A percentile compares a stretch with the other conserved stretches of the same genome.
phyloP scores from a whole-genome alignment of 2,113 vertebrate species.

The Rhipidura dahli region DNA sequence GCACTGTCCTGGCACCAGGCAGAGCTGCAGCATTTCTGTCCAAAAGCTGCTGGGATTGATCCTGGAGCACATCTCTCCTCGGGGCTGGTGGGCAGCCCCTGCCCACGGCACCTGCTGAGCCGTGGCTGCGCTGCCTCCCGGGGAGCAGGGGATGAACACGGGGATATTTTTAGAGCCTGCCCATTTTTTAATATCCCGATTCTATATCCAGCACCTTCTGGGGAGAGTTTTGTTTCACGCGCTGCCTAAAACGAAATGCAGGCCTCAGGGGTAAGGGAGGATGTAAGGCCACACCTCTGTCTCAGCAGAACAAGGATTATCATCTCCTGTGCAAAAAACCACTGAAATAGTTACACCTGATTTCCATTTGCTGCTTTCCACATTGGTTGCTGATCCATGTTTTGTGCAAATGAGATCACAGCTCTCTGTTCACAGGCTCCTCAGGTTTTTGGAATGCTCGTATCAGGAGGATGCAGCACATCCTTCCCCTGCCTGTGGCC shows the following conservation, averaged over 20 bases:
- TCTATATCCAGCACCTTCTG: accelerated
- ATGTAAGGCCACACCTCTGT: background rate
- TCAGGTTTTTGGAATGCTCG: accelerated
- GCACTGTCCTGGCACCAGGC: background rate
- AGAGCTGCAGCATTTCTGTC: background rate
- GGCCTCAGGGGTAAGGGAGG: background rate
- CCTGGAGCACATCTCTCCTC: accelerated
- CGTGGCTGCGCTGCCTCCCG: accelerated
- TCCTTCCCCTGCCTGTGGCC: background rate
- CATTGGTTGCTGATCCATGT: accelerated
- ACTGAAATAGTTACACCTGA: too few species aligned
- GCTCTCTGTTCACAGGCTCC: too few species aligned
- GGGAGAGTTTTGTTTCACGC: background rate
- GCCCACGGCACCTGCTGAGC: accelerated
- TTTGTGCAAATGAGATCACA: background rate
- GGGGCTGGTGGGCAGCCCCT: background rate
- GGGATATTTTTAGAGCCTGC: background rate
- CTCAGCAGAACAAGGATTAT: background rate
- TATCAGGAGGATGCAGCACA: background rate
- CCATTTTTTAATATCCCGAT: background rate
- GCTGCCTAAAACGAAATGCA: accelerated
- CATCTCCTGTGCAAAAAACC: accelerated
- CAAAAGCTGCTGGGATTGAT: accelerated
- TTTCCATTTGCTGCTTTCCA: background rate
- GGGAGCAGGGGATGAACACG: background rate